Base-by-base conservation (phyloP, 2,797 vertebrate genomes). In the Phylloscopus collybita region DNA sequence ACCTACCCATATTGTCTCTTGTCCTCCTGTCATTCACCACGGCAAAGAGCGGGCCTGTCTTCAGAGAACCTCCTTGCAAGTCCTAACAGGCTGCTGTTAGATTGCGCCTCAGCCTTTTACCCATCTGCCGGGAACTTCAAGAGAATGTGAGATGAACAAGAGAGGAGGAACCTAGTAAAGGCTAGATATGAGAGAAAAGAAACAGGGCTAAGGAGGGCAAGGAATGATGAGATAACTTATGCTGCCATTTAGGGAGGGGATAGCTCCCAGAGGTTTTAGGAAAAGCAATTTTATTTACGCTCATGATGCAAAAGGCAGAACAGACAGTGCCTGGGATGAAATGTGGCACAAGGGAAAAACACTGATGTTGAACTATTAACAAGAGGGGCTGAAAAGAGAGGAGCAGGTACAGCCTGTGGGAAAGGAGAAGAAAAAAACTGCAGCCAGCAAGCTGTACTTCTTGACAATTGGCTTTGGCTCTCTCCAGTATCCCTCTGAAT, bases 91-190 rank as follows among this genome's bases (percentile, higher is more conserved):
- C 26, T 87, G 47, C 27, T 65, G 13, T 45, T 16, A 49, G 8
- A 16, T 11, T 83, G 42, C 7, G 15, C 13, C 29, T 45, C 16
- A 86, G 18, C 15, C 23, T 82, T 81, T 40, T 10, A 50, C 7
- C 21, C 18, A 19, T 29, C 56, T 82, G 21, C 38, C 82, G 25
- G 14, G 19, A 88, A 74, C 13, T 71, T 92, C 32, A 86, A 64
- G 30, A 88, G 65, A 76, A 71, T 0, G 0, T 1, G 17, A 76
- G 36, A 67, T 0, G 1, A 93, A 40, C 7, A 32, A 76, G 44
- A 88, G 25, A 86, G 8, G 4, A 87, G 13, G 82, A 82, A 59
- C 9, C n/a, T 49, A 38, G 8, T 15, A 34, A 66, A 49, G 12
- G 19, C 9, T 34, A 69, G 7, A 1, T 21, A 49, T 50, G 13